Base-by-base conservation (phyloP, 2,797 vertebrate genomes). In the Malurus splendens region DNA sequence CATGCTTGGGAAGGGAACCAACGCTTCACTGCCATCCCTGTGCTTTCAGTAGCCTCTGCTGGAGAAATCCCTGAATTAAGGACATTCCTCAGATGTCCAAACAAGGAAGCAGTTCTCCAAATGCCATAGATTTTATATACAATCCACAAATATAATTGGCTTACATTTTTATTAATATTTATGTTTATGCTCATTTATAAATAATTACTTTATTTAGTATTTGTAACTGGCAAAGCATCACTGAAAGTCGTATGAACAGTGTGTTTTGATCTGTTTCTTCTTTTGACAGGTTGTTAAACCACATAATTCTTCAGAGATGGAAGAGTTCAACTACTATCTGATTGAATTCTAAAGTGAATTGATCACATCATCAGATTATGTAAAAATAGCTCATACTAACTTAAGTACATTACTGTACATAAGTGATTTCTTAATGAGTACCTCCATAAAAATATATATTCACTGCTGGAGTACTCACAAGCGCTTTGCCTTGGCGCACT, bases 1-100 rank as follows among this genome's bases (percentile, higher is more conserved):
- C 0, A 0, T 47, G 67, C 77, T 20, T 28, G 64, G 81, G 72
- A 85, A 51, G 66, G 54, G 68, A 88, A 79, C 11, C 55, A 65
- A 3, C 0, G 0, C 17, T 82, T 39, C 7, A 9, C 45, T 64
- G 75, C 2, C 1, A 55, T 19, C 55, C 39, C 41, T 72, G 42
- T 44, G 71, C 54, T 7, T 61, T 39, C 85, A 64, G 75, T 6
- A 67, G 44, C 52, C 50, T 61, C 57, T 74, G 47, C 79, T 87
- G 66, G 51, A 87, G 64, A 86, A 77, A 90, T 45, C 8, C 28
- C 71, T 44, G 33, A 74, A 12, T 42, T 81, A 81, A 65, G 39
- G 38, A 32, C 18, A 30, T 30, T 38, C 27, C 62, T 78, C 41
- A 42, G 30, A 44, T 41, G 18, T 17, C 52, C 55, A 57, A 59